Evolutionary conservation across 2,113 vertebrate genomes (phyloP).

Genomic region (Gnathonemus longibarbis): DNA sequence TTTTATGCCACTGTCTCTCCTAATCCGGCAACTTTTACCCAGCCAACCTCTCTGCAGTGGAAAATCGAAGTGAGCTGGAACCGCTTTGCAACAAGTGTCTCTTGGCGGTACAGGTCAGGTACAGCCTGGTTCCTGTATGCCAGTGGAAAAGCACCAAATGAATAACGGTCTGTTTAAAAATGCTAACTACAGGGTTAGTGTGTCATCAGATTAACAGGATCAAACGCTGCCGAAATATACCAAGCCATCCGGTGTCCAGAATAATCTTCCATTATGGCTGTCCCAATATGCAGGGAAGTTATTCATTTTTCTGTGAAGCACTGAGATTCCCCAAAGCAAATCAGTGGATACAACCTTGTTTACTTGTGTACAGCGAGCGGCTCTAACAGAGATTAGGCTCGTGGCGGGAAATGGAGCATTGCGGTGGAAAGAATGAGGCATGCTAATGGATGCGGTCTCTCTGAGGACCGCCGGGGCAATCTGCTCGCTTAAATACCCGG

Average conservation of each 20-base stretch:
- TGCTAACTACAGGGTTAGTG: neutral
- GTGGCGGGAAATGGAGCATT: slow-evolving; percentile 15
- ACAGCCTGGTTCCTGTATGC: neutral
- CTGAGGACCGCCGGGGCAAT: slow-evolving; percentile 19
- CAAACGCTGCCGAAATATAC: neutral
- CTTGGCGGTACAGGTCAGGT: neutral
- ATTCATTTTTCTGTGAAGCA: neutral
- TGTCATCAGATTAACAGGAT: neutral
- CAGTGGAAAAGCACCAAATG: neutral
- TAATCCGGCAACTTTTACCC: neutral
- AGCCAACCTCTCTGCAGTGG: neutral
- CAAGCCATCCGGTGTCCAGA: neutral
- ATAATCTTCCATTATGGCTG: neutral
- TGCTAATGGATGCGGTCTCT: slow-evolving; percentile 25
- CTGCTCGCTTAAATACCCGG: slow-evolving; percentile 28
- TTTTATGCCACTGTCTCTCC: neutral
- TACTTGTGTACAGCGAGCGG: slow-evolving; percentile 9
- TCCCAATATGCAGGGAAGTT: neutral
- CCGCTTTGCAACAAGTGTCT: neutral
- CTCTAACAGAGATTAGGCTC: neutral
- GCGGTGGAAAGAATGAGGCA: neutral
- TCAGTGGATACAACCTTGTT: slow-evolving; percentile 10
- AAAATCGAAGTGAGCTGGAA: neutral
- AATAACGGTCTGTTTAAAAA: neutral
- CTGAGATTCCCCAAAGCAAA: slow-evolving; percentile 4